Evolutionary conservation across 2,113 vertebrate species (phyloP), one percentile per base, ranked within the genome.

Genomic region (Chaetodon auriga): DNA sequence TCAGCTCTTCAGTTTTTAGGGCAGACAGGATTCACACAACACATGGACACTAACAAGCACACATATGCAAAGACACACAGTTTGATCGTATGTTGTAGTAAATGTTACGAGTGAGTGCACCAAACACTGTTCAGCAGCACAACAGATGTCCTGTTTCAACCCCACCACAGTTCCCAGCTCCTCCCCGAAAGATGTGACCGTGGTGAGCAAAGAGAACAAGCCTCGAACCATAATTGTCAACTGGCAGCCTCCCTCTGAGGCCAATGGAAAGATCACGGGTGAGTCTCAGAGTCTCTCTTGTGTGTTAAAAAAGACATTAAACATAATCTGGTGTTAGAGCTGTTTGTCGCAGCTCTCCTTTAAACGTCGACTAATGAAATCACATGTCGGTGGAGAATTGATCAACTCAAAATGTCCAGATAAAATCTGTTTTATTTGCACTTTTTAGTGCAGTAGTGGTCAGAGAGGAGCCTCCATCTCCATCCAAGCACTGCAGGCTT

Each of bases 231-330:
- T 99, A 70, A 99, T 99, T 25, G 96, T 99, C 5, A 99, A 99
- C 94, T 99, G 98, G 98, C 98, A 99, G 92, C 98, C 98, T 19
- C 98, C 98, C 0, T 98, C 98, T 0, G 98, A 99, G 90, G 98
- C 98, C 91, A 99, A 99, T 0, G 98, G 98, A 76, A 99, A 99
- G 88, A 99, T 99, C 76, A 99, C 98, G 85, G 98, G 98, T 99
- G 68, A 90, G 87, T 82, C 43, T 45, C 60, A 48, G 14, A 49
- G 21, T 36, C 21, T 73, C 13, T 70, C 25, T 51, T 6, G 6
- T 16, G 16, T 35, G 21, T 16, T n/a, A 21, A 14, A 15, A 18
- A 41, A 9, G 49, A n/a, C 53, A n/a, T 4, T 10, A 14, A 73
- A 61, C 15, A 21, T 0, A 19, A 57, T 19, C 16, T 30, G 38